Conservation (phyloP, 2,113 vertebrate genomes). For the Struthio camelus region DNA sequence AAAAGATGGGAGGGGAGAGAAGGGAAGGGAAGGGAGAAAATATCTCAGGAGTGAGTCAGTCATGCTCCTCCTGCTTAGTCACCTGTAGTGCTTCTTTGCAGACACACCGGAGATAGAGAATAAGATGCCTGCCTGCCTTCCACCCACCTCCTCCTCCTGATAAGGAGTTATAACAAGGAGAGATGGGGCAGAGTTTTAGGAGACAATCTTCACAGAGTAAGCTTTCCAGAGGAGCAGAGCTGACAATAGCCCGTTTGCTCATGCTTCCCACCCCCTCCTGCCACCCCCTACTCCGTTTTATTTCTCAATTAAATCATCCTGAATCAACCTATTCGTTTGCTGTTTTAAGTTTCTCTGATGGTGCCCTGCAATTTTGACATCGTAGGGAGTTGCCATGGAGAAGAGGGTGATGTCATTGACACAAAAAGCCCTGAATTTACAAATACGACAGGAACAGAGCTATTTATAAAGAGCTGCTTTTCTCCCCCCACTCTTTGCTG, state of each 20-base stretch:
- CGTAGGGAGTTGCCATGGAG: constrained; percentile 82
- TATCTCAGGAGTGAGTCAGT: constrained; percentile 72
- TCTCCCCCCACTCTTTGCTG: constrained; percentile 42
- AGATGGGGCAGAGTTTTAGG: background rate
- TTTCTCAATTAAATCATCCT: constrained; percentile 68
- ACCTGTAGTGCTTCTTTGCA: constrained; percentile 69
- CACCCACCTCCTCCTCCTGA: constrained; percentile 35
- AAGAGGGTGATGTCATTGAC: constrained; percentile 81
- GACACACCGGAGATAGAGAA: constrained; percentile 19
- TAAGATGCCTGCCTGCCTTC: constrained; percentile 32
- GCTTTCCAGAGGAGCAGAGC: background rate
- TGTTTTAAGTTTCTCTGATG: constrained; percentile 55
- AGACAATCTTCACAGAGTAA: background rate
- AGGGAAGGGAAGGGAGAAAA: constrained; percentile 52
- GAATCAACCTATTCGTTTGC: constrained; percentile 57
- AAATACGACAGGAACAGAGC: constrained; percentile 76
- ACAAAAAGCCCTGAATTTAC: constrained; percentile 80
- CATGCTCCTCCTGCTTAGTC: constrained; percentile 73
- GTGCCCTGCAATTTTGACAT: constrained; percentile 78
- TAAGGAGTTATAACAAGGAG: background rate
- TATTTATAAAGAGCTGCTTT: constrained; percentile 76
- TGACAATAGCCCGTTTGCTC: background rate
- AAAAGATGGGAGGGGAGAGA: constrained; percentile 33
- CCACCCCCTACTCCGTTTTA: background rate
- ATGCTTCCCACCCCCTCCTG: constrained; percentile 11